Evolutionary conservation across 2,113 vertebrate genomes (phyloP).

Genomic region (Rhabdornis inornatus): DNA sequence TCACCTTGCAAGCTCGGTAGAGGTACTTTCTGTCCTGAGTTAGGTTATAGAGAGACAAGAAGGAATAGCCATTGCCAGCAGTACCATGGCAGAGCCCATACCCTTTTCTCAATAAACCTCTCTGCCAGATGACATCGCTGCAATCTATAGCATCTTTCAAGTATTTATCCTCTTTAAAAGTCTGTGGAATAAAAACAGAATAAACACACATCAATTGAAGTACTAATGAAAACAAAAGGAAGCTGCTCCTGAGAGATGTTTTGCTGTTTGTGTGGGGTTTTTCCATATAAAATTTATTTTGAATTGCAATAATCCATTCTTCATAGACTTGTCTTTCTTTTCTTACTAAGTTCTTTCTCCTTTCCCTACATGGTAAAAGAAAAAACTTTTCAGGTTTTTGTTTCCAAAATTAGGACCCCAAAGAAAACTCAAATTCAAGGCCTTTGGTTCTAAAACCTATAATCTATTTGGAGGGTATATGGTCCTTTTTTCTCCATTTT

Average conservation of each 20-base stretch:
- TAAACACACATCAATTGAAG: neutral
- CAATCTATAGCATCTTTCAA: conserved; percentile 92
- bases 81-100: conserved; percentile 95
- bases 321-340: neutral
- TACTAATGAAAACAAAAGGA: neutral
- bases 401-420: neutral
- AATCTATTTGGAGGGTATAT: neutral
- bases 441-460: neutral
- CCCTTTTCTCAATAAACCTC: conserved; percentile 91
- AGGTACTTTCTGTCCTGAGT: conserved; percentile 93
- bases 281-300: neutral
- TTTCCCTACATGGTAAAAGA: neutral
- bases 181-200: conserved; percentile 62
- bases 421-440: neutral
- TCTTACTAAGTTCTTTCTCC: neutral
- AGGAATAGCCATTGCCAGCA: conserved; percentile 91
- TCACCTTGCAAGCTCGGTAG: conserved; percentile 93
- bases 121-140: conserved; percentile 94
- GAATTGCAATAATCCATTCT: neutral
- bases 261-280: neutral
- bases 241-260: neutral
- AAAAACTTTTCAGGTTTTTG: neutral
- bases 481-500: neutral
- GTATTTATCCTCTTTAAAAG: conserved; percentile 97
- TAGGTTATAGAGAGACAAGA: conserved; percentile 88